These are phyloP conservation scores for Clarias macrocephalus DNA, from an alignment of 2,113 vertebrate genomes.

Conservation along the genomic window DNA sequence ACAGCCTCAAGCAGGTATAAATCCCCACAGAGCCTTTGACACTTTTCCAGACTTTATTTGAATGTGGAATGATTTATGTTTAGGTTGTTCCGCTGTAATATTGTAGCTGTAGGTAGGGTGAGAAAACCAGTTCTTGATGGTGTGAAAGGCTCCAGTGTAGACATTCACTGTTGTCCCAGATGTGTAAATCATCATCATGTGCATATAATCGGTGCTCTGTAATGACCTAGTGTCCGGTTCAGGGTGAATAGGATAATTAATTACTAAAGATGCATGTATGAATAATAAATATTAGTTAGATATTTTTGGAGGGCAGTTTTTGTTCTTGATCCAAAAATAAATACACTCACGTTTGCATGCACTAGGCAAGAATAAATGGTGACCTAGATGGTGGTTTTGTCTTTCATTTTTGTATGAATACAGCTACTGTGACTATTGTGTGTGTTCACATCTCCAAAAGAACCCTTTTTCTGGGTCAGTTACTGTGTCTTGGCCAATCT, in stretches of 20 bases:
- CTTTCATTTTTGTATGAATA: neutral
- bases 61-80: constrained; percentile 8
- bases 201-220: neutral
- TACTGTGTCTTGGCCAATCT: neutral
- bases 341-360: neutral
- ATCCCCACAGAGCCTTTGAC: neutral
- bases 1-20: constrained; percentile 1
- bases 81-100: constrained; percentile 4
- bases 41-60: constrained; percentile 8
- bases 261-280: neutral
- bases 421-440: neutral
- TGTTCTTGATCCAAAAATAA: neutral
- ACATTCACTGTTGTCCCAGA: neutral
- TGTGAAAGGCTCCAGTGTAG: neutral
- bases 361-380: neutral
- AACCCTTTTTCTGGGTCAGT: neutral
- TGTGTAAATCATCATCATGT: neutral
- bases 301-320: neutral
- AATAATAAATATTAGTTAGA: neutral
- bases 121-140: neutral
- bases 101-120: neutral
- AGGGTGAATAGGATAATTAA: neutral
- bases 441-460: neutral
- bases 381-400: neutral
- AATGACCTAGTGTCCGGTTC: neutral